A percentile compares a stretch with the other conserved stretches of the same genome.
Conservation (phyloP, 2,797 vertebrate species). For the Enteromius viviparus region DNA sequence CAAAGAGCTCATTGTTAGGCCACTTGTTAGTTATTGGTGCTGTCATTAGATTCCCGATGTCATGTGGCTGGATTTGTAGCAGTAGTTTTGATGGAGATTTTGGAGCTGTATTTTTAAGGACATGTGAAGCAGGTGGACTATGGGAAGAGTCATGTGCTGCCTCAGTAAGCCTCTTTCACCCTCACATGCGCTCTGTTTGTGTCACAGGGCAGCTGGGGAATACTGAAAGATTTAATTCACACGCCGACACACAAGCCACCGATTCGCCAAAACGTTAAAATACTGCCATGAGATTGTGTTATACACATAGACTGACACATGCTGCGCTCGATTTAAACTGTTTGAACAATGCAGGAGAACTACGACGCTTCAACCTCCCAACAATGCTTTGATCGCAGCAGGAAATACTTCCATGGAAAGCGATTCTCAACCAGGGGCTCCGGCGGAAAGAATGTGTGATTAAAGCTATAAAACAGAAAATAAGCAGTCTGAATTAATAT, state of each 20-base stretch:
- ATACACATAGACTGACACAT: not conserved
- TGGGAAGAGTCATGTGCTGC: slow-evolving; percentile 75
- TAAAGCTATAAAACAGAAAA: slow-evolving; percentile 12
- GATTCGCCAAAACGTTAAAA: not conserved
- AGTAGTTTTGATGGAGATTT: not conserved
- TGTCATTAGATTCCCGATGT: not conserved
- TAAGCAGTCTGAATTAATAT: not conserved
- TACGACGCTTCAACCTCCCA: not conserved
- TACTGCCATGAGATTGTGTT: not conserved
- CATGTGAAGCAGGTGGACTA: slow-evolving; percentile 46
- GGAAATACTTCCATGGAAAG: slow-evolving; percentile 2
- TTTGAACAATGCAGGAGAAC: not conserved
- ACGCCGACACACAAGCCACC: not conserved
- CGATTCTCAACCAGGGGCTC: not conserved
- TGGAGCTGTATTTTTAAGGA: slow-evolving; percentile 20
- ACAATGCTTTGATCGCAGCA: slow-evolving; percentile 14
- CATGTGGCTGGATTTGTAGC: slow-evolving; percentile 20
- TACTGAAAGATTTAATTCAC: slow-evolving; percentile 21
- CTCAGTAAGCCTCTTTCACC: slow-evolving; percentile 70
- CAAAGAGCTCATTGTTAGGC: not conserved
- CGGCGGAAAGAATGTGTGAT: not conserved
- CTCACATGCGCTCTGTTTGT: slow-evolving; percentile 68
- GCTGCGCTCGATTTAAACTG: not conserved
- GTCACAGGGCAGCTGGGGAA: slow-evolving; percentile 20
- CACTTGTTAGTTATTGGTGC: not conserved